Conservation (phyloP, 2,888 invertebrate genomes). For the Thyatira batis region DNA sequence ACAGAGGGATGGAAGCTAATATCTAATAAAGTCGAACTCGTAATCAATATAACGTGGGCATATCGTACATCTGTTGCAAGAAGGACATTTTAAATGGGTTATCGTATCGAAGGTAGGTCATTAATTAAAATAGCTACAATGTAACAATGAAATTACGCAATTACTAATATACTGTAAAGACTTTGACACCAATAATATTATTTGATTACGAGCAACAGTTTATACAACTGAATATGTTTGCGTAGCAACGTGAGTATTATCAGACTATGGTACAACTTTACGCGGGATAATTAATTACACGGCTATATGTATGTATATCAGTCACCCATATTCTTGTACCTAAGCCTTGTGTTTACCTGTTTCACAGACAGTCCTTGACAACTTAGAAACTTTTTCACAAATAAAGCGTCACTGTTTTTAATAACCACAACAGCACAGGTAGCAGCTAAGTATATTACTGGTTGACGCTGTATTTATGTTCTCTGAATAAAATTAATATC, state of each 20-base stretch:
- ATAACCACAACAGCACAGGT: too few relatives aligned
- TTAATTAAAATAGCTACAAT: constrained; percentile 12
- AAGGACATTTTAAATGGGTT: background rate
- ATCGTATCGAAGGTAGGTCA: constrained; percentile 8
- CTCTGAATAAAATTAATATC: background rate
- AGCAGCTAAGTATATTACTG: background rate
- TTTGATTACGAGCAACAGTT: constrained; percentile 21
- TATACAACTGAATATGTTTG: constrained; percentile 18
- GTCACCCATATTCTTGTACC: background rate
- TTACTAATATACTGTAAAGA: constrained; percentile 20
- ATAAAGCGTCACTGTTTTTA: background rate
- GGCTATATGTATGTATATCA: background rate
- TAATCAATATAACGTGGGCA: background rate
- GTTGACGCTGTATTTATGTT: background rate
- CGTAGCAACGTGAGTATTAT: constrained; percentile 17
- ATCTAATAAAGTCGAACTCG: background rate
- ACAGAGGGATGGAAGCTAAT: too few relatives aligned
- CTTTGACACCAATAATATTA: constrained; percentile 31
- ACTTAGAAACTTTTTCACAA: background rate
- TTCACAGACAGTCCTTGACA: background rate
- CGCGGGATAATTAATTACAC: background rate
- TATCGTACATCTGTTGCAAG: background rate
- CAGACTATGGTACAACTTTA: background rate
- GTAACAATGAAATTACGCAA: constrained; percentile 21
- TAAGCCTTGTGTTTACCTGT: too few relatives aligned